Evolutionary conservation across 2,888 invertebrate species (phyloP).

Genomic region (Parasteatoda lunata): DNA sequence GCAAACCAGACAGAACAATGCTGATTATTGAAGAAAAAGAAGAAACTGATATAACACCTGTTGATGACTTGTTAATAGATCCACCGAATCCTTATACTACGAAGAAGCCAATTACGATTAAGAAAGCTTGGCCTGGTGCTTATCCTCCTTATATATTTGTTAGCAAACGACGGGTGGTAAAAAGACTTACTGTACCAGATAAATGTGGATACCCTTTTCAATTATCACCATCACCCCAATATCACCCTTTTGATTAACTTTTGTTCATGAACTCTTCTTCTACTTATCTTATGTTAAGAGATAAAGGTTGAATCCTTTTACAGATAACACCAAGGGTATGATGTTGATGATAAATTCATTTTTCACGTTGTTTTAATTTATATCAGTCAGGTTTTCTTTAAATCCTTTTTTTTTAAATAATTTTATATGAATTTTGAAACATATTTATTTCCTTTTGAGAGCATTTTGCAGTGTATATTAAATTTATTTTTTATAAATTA

Average conservation of each 20-base stretch:
- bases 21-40: neutral
- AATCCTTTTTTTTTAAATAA: too few relatives aligned
- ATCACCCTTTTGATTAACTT: constrained; percentile 26
- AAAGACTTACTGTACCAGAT: constrained; percentile 10
- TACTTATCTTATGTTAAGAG: too few relatives aligned
- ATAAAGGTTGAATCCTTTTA: too few relatives aligned
- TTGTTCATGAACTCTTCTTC: neutral
- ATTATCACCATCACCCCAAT: constrained; percentile 16
- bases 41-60: neutral
- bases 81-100: neutral
- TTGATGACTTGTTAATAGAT: neutral
- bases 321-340: too few relatives aligned
- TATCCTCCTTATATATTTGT: constrained; percentile 24
- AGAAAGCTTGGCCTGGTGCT: neutral
- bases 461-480: too few relatives aligned
- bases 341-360: too few relatives aligned
- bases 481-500: too few relatives aligned
- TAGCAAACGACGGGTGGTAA: neutral
- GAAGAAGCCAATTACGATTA: neutral
- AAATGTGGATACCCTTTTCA: constrained; percentile 19
- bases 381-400: too few relatives aligned
- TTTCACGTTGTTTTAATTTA: too few relatives aligned
- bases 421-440: too few relatives aligned
- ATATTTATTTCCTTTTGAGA: too few relatives aligned
- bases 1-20: constrained; percentile 8